Evolutionary conservation across 1,140 invertebrate genomes (phyloP), one percentile per base, ranked within the genome.

Genomic region (Cylas formicarius): DNA sequence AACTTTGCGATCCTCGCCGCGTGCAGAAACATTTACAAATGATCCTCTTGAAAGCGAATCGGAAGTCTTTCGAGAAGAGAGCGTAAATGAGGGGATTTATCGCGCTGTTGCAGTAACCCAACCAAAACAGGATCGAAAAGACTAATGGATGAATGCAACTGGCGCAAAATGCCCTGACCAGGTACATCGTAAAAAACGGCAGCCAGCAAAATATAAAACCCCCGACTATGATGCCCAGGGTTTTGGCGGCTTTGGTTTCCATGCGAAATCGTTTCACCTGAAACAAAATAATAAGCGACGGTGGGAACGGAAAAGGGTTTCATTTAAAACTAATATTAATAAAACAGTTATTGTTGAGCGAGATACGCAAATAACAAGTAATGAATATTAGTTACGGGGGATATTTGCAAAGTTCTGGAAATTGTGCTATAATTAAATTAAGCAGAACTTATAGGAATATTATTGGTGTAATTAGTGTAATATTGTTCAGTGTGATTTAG

Each of bases 81-180:
- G 89, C 90, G 63, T 94, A 96, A 50, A 91, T 89, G 55, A 86
- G 78, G 1, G 92, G 93, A 65, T 96, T 97, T 46, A 94, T 83
- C 16, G 91, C 90, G 8, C 87, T 93, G 67, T 97, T 97, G 63
- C 90, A 90, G 66, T 97, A 98, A 2, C 94, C 94, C 17, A 97
- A 74, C 92, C 93, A 97, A 67, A 96, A 97, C 5, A 96, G 77
- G 1, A 96, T 78, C 26, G 86, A 92, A 68, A 96, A 92, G 22
- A 90, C 69, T 28, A 86, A 73, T 1, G 80, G 77, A 38, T 84
- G 77, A 21, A 90, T 86, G 64, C 85, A 90, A 37, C 80, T 75
- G 2, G 75, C 74, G 52, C 84, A 90, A 61, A 94, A 90, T 0
- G 85, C 86, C 36, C 85, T 73, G 16, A 89, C 74, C 18, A 94